Percentiles rank a stretch among this genome's conserved stretches.
These are phyloP conservation scores for Atta cephalotes DNA, from an alignment of 1,140 invertebrate genomes.

Conservation along the genomic window DNA sequence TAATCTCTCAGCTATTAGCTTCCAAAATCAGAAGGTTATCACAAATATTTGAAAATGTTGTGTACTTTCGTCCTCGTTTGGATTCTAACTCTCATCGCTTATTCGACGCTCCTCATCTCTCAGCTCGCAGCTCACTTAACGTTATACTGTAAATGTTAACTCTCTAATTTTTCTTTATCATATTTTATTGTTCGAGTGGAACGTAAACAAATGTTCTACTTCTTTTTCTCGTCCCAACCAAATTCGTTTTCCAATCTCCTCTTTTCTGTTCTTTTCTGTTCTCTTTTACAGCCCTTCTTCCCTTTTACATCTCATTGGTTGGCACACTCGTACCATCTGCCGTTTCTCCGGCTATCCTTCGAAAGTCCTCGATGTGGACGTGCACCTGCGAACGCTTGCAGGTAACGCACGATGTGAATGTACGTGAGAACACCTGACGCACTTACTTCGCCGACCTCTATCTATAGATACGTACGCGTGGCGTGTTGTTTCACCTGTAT, in stretches of 20 bases:
- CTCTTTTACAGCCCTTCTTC: neutral
- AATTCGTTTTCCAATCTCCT: slow-evolving; percentile 1
- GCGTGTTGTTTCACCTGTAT: slow-evolving; percentile 30
- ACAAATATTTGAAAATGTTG: too few relatives aligned
- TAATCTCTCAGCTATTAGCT: too few relatives aligned
- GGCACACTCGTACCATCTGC: slow-evolving; percentile 56
- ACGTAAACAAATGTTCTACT: neutral
- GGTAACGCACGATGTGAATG: slow-evolving; percentile 39
- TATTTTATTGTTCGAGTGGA: neutral
- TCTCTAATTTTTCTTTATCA: neutral
- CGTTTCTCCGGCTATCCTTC: slow-evolving; percentile 49
- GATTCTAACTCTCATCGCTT: too few relatives aligned
- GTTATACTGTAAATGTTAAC: neutral
- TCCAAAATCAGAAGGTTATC: too few relatives aligned
- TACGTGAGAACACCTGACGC: slow-evolving; percentile 49
- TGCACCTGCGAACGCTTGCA: slow-evolving; percentile 32
- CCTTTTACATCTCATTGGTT: slow-evolving; percentile 12
- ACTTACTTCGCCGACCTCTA: slow-evolving; percentile 53
- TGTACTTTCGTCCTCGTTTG: too few relatives aligned
- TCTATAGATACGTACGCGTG: slow-evolving; percentile 1
- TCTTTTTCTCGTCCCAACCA: neutral
- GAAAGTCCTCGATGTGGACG: slow-evolving; percentile 42
- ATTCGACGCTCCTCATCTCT: neutral
- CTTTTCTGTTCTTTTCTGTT: neutral
- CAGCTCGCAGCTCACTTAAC: neutral